Conservation (phyloP, 2,888 invertebrate genomes). For the Elmis aenea region DNA sequence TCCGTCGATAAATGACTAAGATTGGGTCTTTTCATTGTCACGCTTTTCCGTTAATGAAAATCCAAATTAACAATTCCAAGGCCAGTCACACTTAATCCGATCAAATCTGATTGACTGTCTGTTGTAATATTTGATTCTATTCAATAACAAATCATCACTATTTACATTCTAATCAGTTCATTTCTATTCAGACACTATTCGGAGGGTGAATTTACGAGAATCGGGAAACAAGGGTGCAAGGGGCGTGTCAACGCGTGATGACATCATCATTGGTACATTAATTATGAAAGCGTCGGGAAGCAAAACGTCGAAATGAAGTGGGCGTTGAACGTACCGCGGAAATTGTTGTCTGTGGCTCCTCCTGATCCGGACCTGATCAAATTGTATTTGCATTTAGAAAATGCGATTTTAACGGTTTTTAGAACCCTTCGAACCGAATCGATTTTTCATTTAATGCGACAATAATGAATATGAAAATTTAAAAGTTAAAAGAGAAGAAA, state of each 20-base stretch:
- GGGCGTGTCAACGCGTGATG: slow-evolving; percentile 24
- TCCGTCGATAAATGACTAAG: no score
- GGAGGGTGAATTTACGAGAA: slow-evolving; percentile 22
- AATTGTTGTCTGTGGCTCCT: slow-evolving; percentile 17
- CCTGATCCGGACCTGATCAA: slow-evolving; percentile 17
- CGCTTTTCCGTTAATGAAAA: no score
- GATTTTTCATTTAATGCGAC: no score
- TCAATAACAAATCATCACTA: slow-evolving; percentile 24
- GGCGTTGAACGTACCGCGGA: slow-evolving; percentile 18
- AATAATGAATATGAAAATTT: no score
- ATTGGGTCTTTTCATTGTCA: no score
- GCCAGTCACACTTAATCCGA: no score
- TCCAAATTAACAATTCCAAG: no score
- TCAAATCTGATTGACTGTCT: slow-evolving; percentile 7
- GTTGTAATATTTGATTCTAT: slow-evolving; percentile 8
- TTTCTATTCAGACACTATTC: slow-evolving; percentile 23
- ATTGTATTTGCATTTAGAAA: slow-evolving; percentile 7
- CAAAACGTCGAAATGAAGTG: slow-evolving; percentile 16
- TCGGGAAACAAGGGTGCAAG: slow-evolving; percentile 20
- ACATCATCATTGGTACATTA: slow-evolving; percentile 22
- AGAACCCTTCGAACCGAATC: no score
- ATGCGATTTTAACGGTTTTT: no score
- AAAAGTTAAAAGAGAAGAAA: no score
- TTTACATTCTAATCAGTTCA: slow-evolving; percentile 27
- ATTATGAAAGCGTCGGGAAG: slow-evolving; percentile 20